phyloP scores from a whole-genome alignment of 2,888 invertebrate species.

The Sarcophaga rosellei region DNA sequence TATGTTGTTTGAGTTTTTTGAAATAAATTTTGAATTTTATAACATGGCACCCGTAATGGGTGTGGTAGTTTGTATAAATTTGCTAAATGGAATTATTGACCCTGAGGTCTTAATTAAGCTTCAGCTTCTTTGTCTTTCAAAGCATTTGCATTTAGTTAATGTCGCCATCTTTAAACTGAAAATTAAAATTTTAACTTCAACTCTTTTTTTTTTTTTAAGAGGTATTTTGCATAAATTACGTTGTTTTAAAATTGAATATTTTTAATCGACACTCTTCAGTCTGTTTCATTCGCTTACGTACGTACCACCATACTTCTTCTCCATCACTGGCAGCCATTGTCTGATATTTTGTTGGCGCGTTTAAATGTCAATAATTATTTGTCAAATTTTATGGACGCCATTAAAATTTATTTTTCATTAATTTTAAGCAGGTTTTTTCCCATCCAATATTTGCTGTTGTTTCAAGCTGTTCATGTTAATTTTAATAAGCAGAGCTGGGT shows the following conservation, averaged over 20 bases:
- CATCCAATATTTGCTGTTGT: not conserved
- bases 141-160: not conserved
- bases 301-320: not conserved
- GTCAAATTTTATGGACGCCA: slow-evolving; percentile 56
- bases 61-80: slow-evolving; percentile 2
- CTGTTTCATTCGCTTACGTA: not conserved
- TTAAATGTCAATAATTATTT: slow-evolving; percentile 59
- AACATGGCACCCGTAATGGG: slow-evolving; percentile 11
- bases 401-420: slow-evolving; percentile 50
- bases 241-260: slow-evolving; percentile 27
- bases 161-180: slow-evolving; percentile 42
- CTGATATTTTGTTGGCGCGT: slow-evolving; percentile 27
- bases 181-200: not conserved
- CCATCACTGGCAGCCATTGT: slow-evolving; percentile 24
- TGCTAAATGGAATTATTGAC: slow-evolving; percentile 59
- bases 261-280: not conserved
- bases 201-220: not conserved
- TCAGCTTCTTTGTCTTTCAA: not conserved
- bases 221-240: slow-evolving; percentile 34
- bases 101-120: slow-evolving; percentile 37
- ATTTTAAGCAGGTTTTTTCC: slow-evolving; percentile 55
- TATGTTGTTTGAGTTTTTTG: not conserved
- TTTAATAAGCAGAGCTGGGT: too few species aligned
- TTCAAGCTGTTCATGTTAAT: not conserved
- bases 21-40: slow-evolving; percentile 54